These are phyloP conservation scores for Dendroctonus valens DNA, from an alignment of 1,140 invertebrate species.

Conservation along the genomic window DNA sequence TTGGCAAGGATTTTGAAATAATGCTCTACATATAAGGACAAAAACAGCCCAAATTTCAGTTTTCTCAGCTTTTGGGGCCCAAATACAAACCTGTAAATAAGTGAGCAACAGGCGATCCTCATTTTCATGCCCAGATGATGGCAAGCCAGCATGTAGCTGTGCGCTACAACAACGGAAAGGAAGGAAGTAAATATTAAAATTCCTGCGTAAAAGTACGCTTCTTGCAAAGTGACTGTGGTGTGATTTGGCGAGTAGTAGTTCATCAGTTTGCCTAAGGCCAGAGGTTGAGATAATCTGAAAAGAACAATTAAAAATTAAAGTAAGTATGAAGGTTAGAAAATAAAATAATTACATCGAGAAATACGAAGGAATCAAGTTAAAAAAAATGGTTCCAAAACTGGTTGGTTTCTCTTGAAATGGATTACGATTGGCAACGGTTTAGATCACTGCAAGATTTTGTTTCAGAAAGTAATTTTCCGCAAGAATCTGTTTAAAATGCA, in stretches of 20 bases:
- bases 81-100: slow-evolving; percentile 61
- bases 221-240: slow-evolving; percentile 46
- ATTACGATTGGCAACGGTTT: too few relatives aligned
- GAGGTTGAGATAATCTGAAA: slow-evolving; percentile 42
- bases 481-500: neutral
- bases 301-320: slow-evolving; percentile 1
- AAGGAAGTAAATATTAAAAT: slow-evolving; percentile 68
- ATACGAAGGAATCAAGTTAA: too few relatives aligned
- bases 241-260: slow-evolving; percentile 59
- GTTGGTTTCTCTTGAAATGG: too few relatives aligned
- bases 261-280: slow-evolving; percentile 43
- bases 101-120: slow-evolving; percentile 72
- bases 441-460: neutral
- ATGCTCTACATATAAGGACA: too few relatives aligned
- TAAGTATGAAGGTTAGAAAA: too few relatives aligned
- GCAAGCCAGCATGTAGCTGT: slow-evolving; percentile 74
- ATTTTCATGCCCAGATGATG: slow-evolving; percentile 72
- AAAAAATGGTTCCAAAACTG: too few relatives aligned
- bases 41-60: too few relatives aligned
- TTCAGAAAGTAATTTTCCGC: neutral
- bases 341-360: neutral
- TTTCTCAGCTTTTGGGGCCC: too few relatives aligned
- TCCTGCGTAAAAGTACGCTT: slow-evolving; percentile 67
- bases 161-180: slow-evolving; percentile 67
- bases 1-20: too few relatives aligned